Evolutionary conservation across 2,797 vertebrate species (phyloP).

Genomic region (Silurus aristotelis): DNA sequence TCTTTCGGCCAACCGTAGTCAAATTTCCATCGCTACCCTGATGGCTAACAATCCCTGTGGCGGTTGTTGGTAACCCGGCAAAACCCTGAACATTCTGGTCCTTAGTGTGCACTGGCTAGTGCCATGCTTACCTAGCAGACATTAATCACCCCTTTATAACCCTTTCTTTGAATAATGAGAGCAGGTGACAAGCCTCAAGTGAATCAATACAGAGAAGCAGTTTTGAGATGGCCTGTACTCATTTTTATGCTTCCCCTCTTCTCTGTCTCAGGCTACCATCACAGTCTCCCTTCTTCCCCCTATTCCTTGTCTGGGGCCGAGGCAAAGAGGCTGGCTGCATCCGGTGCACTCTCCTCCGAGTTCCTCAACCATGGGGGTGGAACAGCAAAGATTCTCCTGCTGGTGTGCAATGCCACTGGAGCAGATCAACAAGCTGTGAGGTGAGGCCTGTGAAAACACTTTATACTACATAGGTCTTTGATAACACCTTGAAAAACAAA

Average conservation of each 20-base stretch:
- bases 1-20: no score
- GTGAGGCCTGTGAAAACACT: slow-evolving; percentile 65
- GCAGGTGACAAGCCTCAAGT: background rate
- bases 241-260: slow-evolving; percentile 21
- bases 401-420: slow-evolving; percentile 86
- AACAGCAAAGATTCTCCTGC: slow-evolving; percentile 78
- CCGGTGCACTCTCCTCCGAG: slow-evolving; percentile 78
- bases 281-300: slow-evolving; percentile 83
- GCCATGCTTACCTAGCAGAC: background rate
- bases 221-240: background rate
- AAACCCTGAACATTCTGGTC: no score
- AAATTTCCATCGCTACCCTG: no score
- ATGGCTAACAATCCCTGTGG: no score
- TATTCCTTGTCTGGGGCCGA: slow-evolving; percentile 68
- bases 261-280: slow-evolving; percentile 76
- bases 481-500: background rate
- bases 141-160: background rate
- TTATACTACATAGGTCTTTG: background rate
- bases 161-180: background rate
- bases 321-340: slow-evolving; percentile 69
- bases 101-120: no score
- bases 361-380: slow-evolving; percentile 72
- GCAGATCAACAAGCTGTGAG: slow-evolving; percentile 78
- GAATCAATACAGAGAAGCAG: background rate
- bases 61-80: no score